These are phyloP conservation scores for Anas acuta DNA, from an alignment of 2,797 vertebrate genomes.

Conservation along the genomic window DNA sequence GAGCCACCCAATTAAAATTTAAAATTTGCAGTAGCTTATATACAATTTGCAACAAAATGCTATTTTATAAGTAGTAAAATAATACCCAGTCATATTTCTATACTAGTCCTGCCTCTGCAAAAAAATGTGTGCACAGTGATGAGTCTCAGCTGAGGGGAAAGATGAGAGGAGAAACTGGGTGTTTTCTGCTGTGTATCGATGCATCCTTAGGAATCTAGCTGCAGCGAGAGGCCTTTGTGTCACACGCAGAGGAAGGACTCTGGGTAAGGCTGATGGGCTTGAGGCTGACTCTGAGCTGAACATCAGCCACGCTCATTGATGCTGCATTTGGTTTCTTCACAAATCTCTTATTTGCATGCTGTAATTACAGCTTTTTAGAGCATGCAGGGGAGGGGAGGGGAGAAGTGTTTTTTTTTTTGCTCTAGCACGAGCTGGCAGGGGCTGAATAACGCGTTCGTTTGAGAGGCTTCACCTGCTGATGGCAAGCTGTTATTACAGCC, in stretches of 20 bases:
- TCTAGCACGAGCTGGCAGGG: constrained; percentile 14
- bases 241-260: neutral
- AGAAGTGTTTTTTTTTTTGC: neutral
- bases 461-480: constrained; percentile 41
- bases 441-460: neutral
- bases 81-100: no score
- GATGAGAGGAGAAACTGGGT: neutral
- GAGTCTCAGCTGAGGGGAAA: accelerated
- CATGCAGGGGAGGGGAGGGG: neutral
- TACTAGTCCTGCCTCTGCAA: no score
- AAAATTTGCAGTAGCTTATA: no score
- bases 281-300: neutral
- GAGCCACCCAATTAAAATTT: no score
- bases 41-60: no score
- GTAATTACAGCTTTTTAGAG: constrained; percentile 59
- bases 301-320: neutral
- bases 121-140: accelerated
- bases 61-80: no score
- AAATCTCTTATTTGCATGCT: constrained; percentile 13
- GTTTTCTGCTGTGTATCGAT: neutral
- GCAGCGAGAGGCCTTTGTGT: neutral
- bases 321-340: constrained; percentile 33
- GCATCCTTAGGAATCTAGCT: neutral
- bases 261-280: neutral
- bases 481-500: constrained; percentile 47